Evolutionary conservation across 2,113 vertebrate species (phyloP), one percentile per base, ranked within the genome.

Genomic region (Blennius ocellaris): DNA sequence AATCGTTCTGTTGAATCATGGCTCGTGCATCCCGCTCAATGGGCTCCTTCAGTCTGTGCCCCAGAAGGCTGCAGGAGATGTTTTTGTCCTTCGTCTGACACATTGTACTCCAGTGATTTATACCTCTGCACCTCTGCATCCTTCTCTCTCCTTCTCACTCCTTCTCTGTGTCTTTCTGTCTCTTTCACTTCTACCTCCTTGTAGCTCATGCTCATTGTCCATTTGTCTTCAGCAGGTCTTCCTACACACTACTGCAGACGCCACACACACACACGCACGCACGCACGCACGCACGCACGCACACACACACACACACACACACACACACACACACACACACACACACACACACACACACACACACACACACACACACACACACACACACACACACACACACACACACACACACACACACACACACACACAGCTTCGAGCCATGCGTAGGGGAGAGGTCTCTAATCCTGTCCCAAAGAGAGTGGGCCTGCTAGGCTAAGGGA

Each of bases 61-160:
- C 73, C 64, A 62, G 75, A 69, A 83, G 72, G 69, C 73, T 53
- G 60, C 76, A 74, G 80, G 81, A 85, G 86, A 91, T 69, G 56
- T 85, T 89, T 87, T 87, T 81, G 85, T 89, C 89, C 85, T 90
- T 82, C 67, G 49, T 83, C 81, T 89, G 90, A 89, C 90, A 90
- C 63, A 65, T 78, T 61, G 78, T 56, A 69, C 81, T 81, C 73
- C 47, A 30, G 78, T 91, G 90, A 91, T 92, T 89, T 90, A 91
- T 92, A 86, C 73, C 76, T 73, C 74, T 79, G 82, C 86, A 84
- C 83, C 70, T 84, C 71, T 65, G 45, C 66, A 69, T 78, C 65
- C 60, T 68, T 62, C 60, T 61, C 58, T 61, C 59, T 36, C 50
- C 56, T 68, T 62, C 60, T 61, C 58, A 57, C 59, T 36, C 50